phyloP scores from a whole-genome alignment of 2,797 vertebrate species.

The Melanotaenia parkinsoni region DNA sequence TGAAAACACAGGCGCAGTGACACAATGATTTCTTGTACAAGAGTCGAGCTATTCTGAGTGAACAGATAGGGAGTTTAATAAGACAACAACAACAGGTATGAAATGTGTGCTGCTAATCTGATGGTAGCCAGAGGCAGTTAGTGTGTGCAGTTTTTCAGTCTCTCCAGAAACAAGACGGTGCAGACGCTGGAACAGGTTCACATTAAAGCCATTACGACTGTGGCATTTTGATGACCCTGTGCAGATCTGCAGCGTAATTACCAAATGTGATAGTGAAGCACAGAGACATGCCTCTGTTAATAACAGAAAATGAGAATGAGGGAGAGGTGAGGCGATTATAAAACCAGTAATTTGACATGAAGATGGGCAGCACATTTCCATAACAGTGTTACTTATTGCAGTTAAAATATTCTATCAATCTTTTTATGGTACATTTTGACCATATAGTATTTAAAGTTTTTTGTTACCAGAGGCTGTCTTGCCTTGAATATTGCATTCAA shows the following conservation, averaged over 20 bases:
- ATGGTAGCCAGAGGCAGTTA: conserved; percentile 35
- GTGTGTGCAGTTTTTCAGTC: conserved; percentile 25
- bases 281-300: conserved; percentile 29
- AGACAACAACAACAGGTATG: conserved; percentile 37
- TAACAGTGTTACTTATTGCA: background rate
- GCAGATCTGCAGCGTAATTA: conserved; percentile 28
- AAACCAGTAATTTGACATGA: conserved; percentile 38
- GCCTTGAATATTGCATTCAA: background rate
- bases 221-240: conserved; percentile 44
- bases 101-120: conserved; percentile 49
- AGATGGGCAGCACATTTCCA: conserved; percentile 21
- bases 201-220: conserved; percentile 43
- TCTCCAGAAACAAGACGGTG: conserved; percentile 31
- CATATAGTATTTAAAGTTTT: background rate
- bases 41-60: conserved; percentile 30
- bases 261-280: conserved; percentile 36
- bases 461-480: background rate
- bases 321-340: conserved; percentile 37
- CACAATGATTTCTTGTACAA: conserved; percentile 39
- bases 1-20: conserved; percentile 35
- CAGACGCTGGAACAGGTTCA: conserved; percentile 22
- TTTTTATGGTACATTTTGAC: background rate
- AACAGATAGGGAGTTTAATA: conserved; percentile 56
- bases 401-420: background rate
- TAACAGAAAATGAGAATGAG: conserved; percentile 44